Conservation (phyloP, 2,113 vertebrate genomes). For the Rhipidura dahli region DNA sequence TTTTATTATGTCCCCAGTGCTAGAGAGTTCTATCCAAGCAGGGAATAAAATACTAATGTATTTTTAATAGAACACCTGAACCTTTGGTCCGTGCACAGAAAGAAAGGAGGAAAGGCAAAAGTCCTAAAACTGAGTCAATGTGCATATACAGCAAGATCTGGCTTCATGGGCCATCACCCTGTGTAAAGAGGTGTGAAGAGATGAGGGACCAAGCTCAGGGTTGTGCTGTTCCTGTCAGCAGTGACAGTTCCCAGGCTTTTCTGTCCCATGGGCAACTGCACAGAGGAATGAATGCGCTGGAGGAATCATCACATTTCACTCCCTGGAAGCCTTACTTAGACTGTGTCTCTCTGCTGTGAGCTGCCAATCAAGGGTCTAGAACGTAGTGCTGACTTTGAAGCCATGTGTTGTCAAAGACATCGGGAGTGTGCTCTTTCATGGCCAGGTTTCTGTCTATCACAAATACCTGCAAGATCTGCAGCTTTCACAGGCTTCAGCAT, state of each 20-base stretch:
- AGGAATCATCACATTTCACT: background rate
- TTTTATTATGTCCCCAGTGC: background rate
- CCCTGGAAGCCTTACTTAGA: background rate
- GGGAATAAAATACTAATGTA: background rate
- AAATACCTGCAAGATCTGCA: background rate
- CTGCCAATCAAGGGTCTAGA: background rate
- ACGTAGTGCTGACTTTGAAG: accelerated
- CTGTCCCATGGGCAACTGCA: background rate
- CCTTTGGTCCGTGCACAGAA: background rate
- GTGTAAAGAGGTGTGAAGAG: background rate
- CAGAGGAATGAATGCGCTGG: background rate
- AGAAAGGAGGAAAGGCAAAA: background rate
- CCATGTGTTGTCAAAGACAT: background rate
- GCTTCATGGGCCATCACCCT: background rate
- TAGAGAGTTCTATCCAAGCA: background rate
- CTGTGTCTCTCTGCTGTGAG: background rate
- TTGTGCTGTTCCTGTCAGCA: background rate
- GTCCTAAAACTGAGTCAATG: background rate
- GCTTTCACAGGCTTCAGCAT: background rate
- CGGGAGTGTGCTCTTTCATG: background rate
- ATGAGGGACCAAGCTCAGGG: background rate
- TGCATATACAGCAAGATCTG: background rate
- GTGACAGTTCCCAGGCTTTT: background rate
- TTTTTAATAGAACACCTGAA: background rate
- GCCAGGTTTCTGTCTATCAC: background rate